phyloP scores from a whole-genome alignment of 2,797 vertebrate genomes.

The Sebastes ruberrimus region DNA sequence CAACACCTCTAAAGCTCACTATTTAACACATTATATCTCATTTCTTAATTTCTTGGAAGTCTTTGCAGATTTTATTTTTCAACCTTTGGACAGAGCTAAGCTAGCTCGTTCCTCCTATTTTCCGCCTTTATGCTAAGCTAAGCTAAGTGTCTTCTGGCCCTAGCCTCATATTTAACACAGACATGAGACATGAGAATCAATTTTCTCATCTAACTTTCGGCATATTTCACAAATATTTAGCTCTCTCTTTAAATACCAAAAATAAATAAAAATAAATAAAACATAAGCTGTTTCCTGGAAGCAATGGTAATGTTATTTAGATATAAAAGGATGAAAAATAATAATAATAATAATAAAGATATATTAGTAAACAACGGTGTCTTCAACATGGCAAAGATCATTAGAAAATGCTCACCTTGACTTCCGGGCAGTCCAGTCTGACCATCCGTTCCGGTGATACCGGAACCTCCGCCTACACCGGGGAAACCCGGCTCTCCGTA shows the following conservation, averaged over 20 bases:
- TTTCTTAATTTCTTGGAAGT: too few relatives aligned
- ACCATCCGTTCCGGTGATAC: conserved; percentile 43
- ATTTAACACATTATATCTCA: too few relatives aligned
- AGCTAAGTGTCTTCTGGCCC: too few relatives aligned
- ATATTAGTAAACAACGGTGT: not conserved
- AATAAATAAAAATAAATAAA: not conserved
- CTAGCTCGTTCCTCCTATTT: too few relatives aligned
- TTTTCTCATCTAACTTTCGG: not conserved
- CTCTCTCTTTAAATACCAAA: too few relatives aligned
- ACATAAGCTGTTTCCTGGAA: not conserved
- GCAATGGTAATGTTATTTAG: not conserved
- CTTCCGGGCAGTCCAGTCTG: conserved; percentile 56
- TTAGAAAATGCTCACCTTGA: conserved; percentile 48
- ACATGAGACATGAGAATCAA: not conserved
- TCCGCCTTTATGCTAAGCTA: too few relatives aligned
- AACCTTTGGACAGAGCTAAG: too few relatives aligned
- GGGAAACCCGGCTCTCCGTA: conserved; percentile 57
- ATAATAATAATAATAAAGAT: not conserved
- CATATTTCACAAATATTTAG: not conserved
- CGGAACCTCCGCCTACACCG: conserved; percentile 24
- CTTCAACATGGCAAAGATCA: not conserved
- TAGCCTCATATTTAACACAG: too few relatives aligned
- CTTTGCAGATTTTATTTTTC: too few relatives aligned
- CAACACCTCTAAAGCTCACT: too few relatives aligned
- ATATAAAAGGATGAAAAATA: not conserved